Percentiles rank a stretch among this genome's conserved stretches.
Conservation (phyloP, 37 sponge, comb jelly and placozoan species). For the Bolinopsis microptera region DNA sequence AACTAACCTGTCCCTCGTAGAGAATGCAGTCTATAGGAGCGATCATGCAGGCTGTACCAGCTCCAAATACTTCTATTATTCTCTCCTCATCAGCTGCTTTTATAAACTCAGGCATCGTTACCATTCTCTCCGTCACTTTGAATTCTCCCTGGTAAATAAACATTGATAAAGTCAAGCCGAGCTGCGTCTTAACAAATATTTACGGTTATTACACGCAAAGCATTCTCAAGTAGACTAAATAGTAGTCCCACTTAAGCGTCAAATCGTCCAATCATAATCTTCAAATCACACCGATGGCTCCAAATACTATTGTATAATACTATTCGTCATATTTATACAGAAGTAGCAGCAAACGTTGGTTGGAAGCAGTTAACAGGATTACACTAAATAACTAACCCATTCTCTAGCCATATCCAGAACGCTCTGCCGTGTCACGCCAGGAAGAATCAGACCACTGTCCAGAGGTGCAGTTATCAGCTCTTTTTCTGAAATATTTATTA, state of each 20-base stretch:
- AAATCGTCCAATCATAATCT: too few relatives aligned
- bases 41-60: conserved; percentile 98
- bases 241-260: too few relatives aligned
- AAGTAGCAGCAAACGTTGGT: too few relatives aligned
- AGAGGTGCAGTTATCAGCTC: conserved; percentile 98
- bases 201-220: too few relatives aligned
- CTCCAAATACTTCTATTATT: conserved; percentile 96
- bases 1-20: conserved; percentile 80
- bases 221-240: too few relatives aligned
- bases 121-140: conserved; percentile 83
- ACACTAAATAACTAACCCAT: conserved; percentile 75
- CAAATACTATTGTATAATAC: too few relatives aligned
- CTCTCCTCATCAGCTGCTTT: conserved; percentile 79
- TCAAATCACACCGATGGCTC: too few relatives aligned
- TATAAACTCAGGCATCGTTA: conserved; percentile 85
- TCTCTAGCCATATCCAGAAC: conserved; percentile 78
- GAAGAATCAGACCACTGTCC: conserved; percentile 84
- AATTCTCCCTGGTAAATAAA: conserved; percentile 74
- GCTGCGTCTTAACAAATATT: too few relatives aligned
- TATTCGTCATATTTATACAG: too few relatives aligned
- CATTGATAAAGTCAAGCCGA: conserved; percentile 17
- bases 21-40: conserved; percentile 87
- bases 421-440: conserved; percentile 92
- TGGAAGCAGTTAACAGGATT: neutral
- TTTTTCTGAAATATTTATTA: conserved; percentile 77